phyloP scores from a whole-genome alignment of 2,888 invertebrate genomes.

The Ichneumon xanthorius region DNA sequence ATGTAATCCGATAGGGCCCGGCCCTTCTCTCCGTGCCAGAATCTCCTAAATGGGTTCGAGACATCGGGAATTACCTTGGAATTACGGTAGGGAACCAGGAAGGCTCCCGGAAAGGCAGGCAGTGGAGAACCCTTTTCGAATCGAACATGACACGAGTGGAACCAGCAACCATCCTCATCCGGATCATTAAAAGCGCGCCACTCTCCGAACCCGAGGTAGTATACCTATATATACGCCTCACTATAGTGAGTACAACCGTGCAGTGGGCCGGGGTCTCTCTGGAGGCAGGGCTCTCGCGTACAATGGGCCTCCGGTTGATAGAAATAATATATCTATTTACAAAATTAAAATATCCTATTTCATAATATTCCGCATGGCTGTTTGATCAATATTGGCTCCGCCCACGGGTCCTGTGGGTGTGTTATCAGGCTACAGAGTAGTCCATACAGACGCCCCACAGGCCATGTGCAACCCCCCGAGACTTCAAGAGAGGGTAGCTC shows the following conservation, averaged over 20 bases:
- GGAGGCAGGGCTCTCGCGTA: slow-evolving; percentile 5
- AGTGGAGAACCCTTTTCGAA: slow-evolving; percentile 72
- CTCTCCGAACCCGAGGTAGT: background rate
- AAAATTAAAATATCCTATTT: slow-evolving; percentile 81
- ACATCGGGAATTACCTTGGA: slow-evolving; percentile 76
- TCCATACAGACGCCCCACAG: background rate
- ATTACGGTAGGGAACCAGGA: slow-evolving; percentile 62
- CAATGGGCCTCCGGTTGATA: slow-evolving; percentile 64
- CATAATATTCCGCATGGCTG: slow-evolving; percentile 79
- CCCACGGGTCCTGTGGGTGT: slow-evolving; percentile 29
- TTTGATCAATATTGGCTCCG: slow-evolving; percentile 80
- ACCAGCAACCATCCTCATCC: slow-evolving; percentile 78
- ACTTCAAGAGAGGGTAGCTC: slow-evolving; percentile 7
- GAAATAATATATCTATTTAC: slow-evolving; percentile 82
- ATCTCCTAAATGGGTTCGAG: slow-evolving; percentile 69
- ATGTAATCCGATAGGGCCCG: slow-evolving; percentile 72
- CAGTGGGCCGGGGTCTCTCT: slow-evolving; percentile 3
- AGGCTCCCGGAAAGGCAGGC: background rate
- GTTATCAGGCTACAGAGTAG: background rate
- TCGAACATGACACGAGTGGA: slow-evolving; percentile 78
- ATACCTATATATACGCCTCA: background rate
- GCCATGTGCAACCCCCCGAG: slow-evolving; percentile 13
- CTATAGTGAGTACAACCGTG: slow-evolving; percentile 75
- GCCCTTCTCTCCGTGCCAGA: background rate
- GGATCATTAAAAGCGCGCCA: slow-evolving; percentile 81